A percentile compares a stretch with the other conserved stretches of the same genome.
Conservation (phyloP, 1,140 invertebrate genomes). For the Microvelia longipes region DNA sequence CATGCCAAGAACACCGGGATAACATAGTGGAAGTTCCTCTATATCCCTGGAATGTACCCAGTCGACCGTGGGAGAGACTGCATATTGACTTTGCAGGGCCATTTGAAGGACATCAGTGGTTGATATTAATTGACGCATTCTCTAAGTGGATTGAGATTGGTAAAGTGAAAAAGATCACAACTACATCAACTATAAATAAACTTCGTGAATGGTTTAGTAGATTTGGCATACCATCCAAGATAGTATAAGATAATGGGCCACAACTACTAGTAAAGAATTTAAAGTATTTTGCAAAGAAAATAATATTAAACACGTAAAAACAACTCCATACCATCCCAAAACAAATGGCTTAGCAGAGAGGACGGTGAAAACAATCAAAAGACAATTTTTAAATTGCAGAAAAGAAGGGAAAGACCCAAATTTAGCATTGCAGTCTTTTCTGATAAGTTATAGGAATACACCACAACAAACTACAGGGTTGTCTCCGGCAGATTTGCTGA, state of each 20-base stretch:
- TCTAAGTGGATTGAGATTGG: background rate
- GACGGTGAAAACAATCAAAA: background rate
- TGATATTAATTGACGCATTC: background rate
- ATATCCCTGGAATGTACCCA: background rate
- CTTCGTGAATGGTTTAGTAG: background rate
- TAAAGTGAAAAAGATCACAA: background rate
- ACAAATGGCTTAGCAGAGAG: background rate
- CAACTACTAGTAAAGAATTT: background rate
- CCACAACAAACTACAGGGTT: background rate
- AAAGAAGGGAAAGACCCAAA: background rate
- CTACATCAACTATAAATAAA: background rate
- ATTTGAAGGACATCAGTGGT: background rate
- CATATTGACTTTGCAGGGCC: background rate
- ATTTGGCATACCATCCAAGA: background rate
- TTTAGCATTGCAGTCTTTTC: background rate
- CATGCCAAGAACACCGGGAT: background rate
- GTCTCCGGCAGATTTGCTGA: background rate
- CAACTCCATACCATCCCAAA: background rate
- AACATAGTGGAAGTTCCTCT: background rate
- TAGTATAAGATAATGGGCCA: background rate
- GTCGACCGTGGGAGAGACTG: background rate
- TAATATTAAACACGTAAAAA: background rate
- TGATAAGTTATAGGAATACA: background rate
- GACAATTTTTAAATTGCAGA: background rate
- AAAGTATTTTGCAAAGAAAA: background rate